phyloP scores from a whole-genome alignment of 1,140 invertebrate genomes.

The Drosophila auraria region DNA sequence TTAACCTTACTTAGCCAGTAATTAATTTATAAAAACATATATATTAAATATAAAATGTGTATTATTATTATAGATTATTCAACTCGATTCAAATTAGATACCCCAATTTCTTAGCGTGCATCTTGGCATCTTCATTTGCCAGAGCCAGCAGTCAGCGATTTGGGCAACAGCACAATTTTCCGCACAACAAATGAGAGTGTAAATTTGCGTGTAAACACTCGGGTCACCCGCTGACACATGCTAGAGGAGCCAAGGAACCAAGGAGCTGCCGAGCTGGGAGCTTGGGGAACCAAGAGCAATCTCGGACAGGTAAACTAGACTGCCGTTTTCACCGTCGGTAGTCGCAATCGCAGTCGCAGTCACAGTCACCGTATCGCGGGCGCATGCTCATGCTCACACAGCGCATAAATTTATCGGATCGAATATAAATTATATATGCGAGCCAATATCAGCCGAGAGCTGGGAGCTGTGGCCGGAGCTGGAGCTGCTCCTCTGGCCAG shows the following conservation, averaged over 20 bases:
- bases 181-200: constrained; percentile 84
- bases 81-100: too few species aligned
- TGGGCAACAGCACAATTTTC: constrained; percentile 76
- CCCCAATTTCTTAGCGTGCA: not conserved
- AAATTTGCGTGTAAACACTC: constrained; percentile 85
- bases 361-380: constrained; percentile 21
- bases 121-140: constrained; percentile 40
- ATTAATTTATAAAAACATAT: too few species aligned
- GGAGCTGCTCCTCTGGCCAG: constrained; percentile 12
- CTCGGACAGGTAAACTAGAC: constrained; percentile 53
- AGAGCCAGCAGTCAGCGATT: constrained; percentile 58
- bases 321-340: constrained; percentile 54
- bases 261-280: constrained; percentile 49
- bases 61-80: not conserved
- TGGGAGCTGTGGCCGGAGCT: constrained; percentile 18
- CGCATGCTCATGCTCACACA: constrained; percentile 74
- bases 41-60: too few species aligned
- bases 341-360: constrained; percentile 39
- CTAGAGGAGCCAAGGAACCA: constrained; percentile 42
- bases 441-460: constrained; percentile 74
- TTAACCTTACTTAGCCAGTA: too few species aligned
- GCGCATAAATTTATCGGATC: constrained; percentile 82
- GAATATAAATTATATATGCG: constrained; percentile 84
- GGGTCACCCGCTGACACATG: constrained; percentile 83
- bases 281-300: constrained; percentile 30